These are phyloP conservation scores for Heliothis subflexa DNA, from an alignment of 1,140 invertebrate species.

Conservation along the genomic window DNA sequence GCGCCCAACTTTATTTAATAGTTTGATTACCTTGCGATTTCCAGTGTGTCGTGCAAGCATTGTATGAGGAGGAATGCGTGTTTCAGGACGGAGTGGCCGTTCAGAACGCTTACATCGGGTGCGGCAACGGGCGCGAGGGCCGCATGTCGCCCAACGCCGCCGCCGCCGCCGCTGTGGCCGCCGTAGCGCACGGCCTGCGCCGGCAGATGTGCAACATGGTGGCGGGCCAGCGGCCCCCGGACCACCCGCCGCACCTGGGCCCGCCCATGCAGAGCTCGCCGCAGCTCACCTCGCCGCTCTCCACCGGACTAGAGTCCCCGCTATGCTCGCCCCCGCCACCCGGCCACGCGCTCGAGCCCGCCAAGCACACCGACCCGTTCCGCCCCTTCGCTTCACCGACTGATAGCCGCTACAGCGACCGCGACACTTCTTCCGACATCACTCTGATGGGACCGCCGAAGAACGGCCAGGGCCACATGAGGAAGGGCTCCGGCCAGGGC, in stretches of 20 bases:
- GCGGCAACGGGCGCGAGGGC: slow-evolving; percentile 87
- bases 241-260: slow-evolving; percentile 75
- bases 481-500: slow-evolving; percentile 79
- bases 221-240: slow-evolving; percentile 77
- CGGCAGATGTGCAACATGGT: slow-evolving; percentile 85
- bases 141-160: slow-evolving; percentile 89
- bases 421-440: slow-evolving; percentile 69
- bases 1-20: background rate
- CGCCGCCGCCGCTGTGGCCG: slow-evolving; percentile 91
- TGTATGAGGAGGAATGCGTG: slow-evolving; percentile 63
- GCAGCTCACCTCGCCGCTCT: slow-evolving; percentile 75
- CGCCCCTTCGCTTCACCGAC: slow-evolving; percentile 81
- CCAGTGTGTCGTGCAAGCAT: slow-evolving; percentile 51
- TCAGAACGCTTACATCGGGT: slow-evolving; percentile 82
- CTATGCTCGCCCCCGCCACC: slow-evolving; percentile 82
- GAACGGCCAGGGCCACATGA: slow-evolving; percentile 61
- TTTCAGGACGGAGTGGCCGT: slow-evolving; percentile 85
- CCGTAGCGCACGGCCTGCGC: slow-evolving; percentile 89
- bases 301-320: slow-evolving; percentile 79
- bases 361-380: slow-evolving; percentile 78
- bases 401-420: slow-evolving; percentile 77
- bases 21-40: slow-evolving; percentile 18
- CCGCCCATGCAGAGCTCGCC: slow-evolving; percentile 74
- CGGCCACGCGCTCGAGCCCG: slow-evolving; percentile 79
- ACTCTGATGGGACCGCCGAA: slow-evolving; percentile 80